Base-by-base conservation (phyloP, 2,888 invertebrate genomes). In the Ectobius pallidus region DNA sequence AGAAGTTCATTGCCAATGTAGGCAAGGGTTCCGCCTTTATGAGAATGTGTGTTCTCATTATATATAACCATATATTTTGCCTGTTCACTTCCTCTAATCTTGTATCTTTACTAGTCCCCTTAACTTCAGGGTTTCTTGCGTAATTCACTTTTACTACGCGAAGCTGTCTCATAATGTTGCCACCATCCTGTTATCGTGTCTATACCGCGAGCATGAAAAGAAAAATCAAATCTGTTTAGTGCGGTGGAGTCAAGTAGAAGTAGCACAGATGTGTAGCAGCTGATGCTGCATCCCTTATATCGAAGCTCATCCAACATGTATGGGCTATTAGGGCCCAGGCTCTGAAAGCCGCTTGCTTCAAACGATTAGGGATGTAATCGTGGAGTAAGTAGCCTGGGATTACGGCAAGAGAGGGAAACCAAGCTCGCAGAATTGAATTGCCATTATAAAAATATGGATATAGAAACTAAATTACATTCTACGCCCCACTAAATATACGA, bases 301-400 rank as follows among this genome's bases (percentile, higher is more conserved):
- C 11, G 52, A 6, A 58, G 30, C 65, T 65, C 65, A 65, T 65
- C 44, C 65, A 65, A 65, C 65, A 65, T 65, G 65, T 65, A 65
- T 65, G 65, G 46, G 65, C 65, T 65, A 65, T 65, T 65, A 65
- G 65, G 16, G 65, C 6, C 42, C 42, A 25, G 63, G 42, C 42
- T 63, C 63, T 63, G 63, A 63, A 63, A 63, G 65, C 65, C 65
- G 65, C 46, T 46, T 46, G 30, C 46, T 65, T 34, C 46, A 7
- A 27, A 65, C 65, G 65, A 65, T 65, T 65, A 65, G 65, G 16
- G 65, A 65, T 46, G 46, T 65, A 65, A 65, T 65, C 65, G 65
- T 22, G 27, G 65, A 46, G 30, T 65, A 44, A 65, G 65, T 25
- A 46, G 65, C 27, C 58, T 2, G 32, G 58, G 58, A 58, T 58